These are phyloP conservation scores for Thunnus maccoyii DNA, from an alignment of 2,113 vertebrate genomes.

Conservation along the genomic window DNA sequence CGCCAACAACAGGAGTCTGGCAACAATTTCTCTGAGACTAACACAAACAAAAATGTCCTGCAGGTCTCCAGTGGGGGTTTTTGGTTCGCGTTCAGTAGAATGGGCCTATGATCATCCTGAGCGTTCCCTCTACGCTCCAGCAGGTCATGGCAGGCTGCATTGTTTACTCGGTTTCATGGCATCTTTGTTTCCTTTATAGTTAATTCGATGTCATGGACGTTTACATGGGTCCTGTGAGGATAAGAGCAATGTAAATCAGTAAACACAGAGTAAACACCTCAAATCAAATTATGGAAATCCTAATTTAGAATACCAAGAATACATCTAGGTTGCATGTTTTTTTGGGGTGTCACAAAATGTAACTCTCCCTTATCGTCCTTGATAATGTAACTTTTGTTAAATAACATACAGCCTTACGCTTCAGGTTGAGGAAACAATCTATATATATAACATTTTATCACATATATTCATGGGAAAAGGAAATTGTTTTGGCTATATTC, in stretches of 20 bases:
- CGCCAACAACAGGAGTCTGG: constrained; percentile 40
- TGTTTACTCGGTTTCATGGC: constrained; percentile 9
- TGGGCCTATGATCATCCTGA: constrained; percentile 34
- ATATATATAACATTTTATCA: background rate
- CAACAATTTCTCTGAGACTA: constrained; percentile 33
- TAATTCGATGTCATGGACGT: constrained; percentile 6
- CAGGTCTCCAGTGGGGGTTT: constrained; percentile 17
- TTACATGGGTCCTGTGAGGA: background rate
- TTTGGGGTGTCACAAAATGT: background rate
- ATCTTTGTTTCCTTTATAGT: constrained; percentile 16
- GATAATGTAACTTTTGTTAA: background rate
- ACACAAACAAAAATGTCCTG: constrained; percentile 32
- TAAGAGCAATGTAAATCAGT: background rate
- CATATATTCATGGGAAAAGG: constrained; percentile 10
- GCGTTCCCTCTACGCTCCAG: constrained; percentile 32
- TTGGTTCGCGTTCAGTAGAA: constrained; percentile 47
- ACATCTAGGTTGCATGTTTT: background rate
- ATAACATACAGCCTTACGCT: background rate
- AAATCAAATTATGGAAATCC: constrained; percentile 13
- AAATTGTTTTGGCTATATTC: background rate
- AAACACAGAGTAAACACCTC: background rate
- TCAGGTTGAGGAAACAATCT: background rate
- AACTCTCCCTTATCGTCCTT: background rate
- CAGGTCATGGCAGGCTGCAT: constrained; percentile 16
- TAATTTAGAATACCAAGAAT: background rate